A percentile compares a stretch with the other conserved stretches of the same genome.
These are phyloP conservation scores for Phrixothrix hirtus DNA, from an alignment of 2,888 invertebrate genomes.

Conservation along the genomic window DNA sequence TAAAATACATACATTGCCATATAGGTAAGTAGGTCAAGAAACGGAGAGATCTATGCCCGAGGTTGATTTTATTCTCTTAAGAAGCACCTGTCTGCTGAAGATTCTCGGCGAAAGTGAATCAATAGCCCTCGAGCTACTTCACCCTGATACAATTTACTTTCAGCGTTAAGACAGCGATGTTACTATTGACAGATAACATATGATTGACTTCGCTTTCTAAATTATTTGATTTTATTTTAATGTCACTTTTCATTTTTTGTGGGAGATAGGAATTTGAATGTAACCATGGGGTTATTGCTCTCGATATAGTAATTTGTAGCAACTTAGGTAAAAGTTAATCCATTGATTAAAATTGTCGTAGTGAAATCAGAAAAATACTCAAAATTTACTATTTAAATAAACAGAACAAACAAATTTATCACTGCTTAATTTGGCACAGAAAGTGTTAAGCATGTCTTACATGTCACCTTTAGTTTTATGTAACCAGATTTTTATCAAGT, in stretches of 20 bases:
- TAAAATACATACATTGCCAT: constrained; percentile 1
- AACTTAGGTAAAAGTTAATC: too few species aligned
- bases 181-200: neutral
- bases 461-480: too few species aligned
- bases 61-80: constrained; percentile 23
- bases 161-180: constrained; percentile 12
- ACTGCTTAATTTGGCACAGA: too few species aligned
- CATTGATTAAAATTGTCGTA: too few species aligned
- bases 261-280: too few species aligned
- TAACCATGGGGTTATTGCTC: too few species aligned
- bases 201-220: constrained; percentile 5
- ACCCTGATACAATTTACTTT: constrained; percentile 27
- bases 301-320: too few species aligned
- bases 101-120: constrained; percentile 27
- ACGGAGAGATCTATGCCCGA: constrained; percentile 21
- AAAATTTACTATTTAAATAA: too few species aligned
- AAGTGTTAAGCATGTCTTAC: too few species aligned
- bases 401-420: too few species aligned
- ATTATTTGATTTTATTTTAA: neutral
- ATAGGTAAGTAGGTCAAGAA: constrained; percentile 22
- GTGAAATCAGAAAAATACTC: too few species aligned
- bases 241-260: neutral
- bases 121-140: constrained; percentile 11
- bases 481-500: too few species aligned
- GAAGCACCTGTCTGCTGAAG: constrained; percentile 22